phyloP scores from a whole-genome alignment of 2,888 invertebrate species.

The Chrysolina americana region DNA sequence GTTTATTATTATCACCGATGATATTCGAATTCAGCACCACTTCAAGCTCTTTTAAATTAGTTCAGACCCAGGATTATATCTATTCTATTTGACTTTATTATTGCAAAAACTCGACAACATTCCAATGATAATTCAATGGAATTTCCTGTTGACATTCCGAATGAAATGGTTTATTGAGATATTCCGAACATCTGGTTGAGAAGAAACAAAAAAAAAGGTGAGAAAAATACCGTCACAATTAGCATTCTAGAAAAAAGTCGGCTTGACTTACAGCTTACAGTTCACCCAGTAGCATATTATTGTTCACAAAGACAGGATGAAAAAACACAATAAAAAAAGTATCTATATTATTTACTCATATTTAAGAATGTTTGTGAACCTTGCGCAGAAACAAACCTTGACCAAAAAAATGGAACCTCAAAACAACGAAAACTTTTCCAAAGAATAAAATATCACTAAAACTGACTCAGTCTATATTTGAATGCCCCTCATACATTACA shows the following conservation, averaged over 20 bases:
- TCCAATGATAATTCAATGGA: background rate
- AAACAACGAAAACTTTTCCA: constrained; percentile 2
- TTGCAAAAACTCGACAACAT: background rate
- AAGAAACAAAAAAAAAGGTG: no score
- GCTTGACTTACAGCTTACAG: no score
- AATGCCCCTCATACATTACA: no score
- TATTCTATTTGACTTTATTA: no score
- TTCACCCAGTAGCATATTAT: no score
- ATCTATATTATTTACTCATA: no score
- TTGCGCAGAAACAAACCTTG: background rate
- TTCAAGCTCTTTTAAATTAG: no score
- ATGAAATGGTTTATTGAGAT: background rate
- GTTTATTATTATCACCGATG: background rate
- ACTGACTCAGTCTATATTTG: constrained; percentile 25
- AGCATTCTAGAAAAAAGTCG: no score
- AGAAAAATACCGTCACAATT: no score
- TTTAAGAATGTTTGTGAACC: no score
- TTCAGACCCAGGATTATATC: background rate
- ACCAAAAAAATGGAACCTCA: constrained; percentile 11
- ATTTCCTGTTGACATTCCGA: constrained; percentile 13
- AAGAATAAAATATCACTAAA: constrained; percentile 22
- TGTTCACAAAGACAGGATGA: no score
- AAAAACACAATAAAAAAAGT: no score
- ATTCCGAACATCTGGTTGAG: background rate
- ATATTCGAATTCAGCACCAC: background rate